Evolutionary conservation across 2,797 vertebrate genomes (phyloP).

Genomic region (Amniataba percoides): DNA sequence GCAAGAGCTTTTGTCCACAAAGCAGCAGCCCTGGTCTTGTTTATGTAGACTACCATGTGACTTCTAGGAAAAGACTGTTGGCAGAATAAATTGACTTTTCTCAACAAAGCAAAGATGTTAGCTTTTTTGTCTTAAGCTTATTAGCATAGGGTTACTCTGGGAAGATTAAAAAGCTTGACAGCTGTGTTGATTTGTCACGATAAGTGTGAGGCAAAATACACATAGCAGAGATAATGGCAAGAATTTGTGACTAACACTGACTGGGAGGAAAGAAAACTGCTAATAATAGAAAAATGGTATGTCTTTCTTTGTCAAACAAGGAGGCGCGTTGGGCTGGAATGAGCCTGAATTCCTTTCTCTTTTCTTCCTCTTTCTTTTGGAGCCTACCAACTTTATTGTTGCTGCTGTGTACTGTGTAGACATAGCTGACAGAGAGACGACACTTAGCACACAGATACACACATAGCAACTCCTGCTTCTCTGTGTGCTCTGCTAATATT

Average conservation of each 20-base stretch:
- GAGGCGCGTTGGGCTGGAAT: constrained; percentile 66
- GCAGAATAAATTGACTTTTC: constrained; percentile 49
- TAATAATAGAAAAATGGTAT: constrained; percentile 61
- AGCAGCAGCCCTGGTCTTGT: constrained; percentile 30
- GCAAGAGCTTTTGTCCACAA: constrained; percentile 29
- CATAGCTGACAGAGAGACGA: constrained; percentile 84
- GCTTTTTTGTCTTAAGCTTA: constrained; percentile 20
- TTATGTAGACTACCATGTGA: constrained; percentile 46
- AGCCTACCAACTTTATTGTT: constrained; percentile 77
- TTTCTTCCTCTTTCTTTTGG: constrained; percentile 54
- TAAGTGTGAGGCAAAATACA: constrained; percentile 48
- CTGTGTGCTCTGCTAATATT: constrained; percentile 97
- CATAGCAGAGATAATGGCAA: constrained; percentile 56
- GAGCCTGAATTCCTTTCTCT: constrained; percentile 70
- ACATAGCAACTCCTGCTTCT: constrained; percentile 91
- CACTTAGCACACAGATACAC: constrained; percentile 88
- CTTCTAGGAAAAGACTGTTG: constrained; percentile 58
- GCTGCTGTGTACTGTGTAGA: constrained; percentile 72
- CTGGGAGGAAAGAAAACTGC: constrained; percentile 19
- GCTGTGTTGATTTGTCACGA: constrained; percentile 35
- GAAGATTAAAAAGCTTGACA: constrained; percentile 13
- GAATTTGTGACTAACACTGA: constrained; percentile 54
- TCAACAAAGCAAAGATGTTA: constrained; percentile 26
- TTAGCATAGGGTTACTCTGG: constrained; percentile 27
- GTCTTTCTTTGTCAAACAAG: constrained; percentile 81